Evolutionary conservation across 2,888 invertebrate species (phyloP).

Genomic region (Trissolcus brochymenae): DNA sequence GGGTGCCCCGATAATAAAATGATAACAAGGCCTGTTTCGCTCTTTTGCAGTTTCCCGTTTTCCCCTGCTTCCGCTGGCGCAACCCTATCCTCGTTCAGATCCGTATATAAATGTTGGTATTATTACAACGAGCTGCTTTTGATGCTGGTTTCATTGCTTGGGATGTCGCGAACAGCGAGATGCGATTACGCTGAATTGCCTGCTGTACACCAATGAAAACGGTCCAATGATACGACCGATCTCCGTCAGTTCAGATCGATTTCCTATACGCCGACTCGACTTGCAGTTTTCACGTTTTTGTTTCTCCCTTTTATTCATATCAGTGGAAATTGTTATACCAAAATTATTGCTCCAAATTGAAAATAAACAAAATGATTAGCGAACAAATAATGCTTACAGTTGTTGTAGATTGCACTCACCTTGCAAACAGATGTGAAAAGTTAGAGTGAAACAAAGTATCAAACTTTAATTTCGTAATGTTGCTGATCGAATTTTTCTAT

Average conservation of each 20-base stretch:
- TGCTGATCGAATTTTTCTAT: too few relatives aligned
- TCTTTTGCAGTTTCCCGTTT: conserved; percentile 61
- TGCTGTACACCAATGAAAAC: conserved; percentile 38
- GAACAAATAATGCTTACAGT: too few relatives aligned
- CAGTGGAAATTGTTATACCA: too few relatives aligned
- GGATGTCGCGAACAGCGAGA: conserved; percentile 34
- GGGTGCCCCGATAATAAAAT: conserved; percentile 68
- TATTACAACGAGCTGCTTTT: conserved; percentile 71
- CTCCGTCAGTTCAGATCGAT: conserved; percentile 65
- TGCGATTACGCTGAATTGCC: conserved; percentile 50
- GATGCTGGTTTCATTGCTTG: conserved; percentile 67
- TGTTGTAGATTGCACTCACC: too few relatives aligned
- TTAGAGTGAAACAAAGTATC: too few relatives aligned
- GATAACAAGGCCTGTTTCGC: conserved; percentile 63
- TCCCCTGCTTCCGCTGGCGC: conserved; percentile 29
- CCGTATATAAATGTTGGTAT: conserved; percentile 74
- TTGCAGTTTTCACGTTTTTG: not conserved
- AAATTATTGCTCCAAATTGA: too few relatives aligned
- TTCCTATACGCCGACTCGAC: conserved; percentile 54
- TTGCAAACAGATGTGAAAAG: too few relatives aligned
- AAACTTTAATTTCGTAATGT: too few relatives aligned
- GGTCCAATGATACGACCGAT: conserved; percentile 64
- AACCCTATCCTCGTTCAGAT: conserved; percentile 31
- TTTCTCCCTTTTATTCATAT: not conserved
- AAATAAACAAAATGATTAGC: too few relatives aligned